Conservation (phyloP, 1,140 invertebrate species). For the Drosophila sturtevanti region DNA sequence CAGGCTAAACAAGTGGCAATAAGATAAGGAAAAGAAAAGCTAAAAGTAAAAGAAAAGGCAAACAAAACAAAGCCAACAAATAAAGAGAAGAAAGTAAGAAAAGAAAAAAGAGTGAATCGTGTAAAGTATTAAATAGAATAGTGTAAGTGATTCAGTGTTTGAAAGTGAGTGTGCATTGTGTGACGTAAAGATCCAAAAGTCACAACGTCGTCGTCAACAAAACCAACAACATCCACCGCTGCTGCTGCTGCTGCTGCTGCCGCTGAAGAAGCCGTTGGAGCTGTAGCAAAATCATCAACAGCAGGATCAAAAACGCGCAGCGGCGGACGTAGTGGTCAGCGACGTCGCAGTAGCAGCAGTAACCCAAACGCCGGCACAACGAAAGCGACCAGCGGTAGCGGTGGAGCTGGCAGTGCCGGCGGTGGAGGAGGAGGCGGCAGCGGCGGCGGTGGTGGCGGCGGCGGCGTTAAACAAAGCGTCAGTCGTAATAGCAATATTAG, state of each 20-base stretch:
- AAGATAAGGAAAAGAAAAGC: neutral
- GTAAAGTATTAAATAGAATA: slow-evolving; percentile 19
- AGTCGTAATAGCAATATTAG: slow-evolving; percentile 82
- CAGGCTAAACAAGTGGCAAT: slow-evolving; percentile 59
- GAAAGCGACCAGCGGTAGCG: slow-evolving; percentile 77
- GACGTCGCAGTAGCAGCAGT: slow-evolving; percentile 81
- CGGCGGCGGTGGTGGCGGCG: slow-evolving; percentile 55
- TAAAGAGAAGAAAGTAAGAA: slow-evolving; percentile 29
- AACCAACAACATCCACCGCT: slow-evolving; percentile 68
- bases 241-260: slow-evolving; percentile 64
- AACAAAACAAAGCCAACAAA: slow-evolving; percentile 15
- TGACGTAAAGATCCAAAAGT: slow-evolving; percentile 20
- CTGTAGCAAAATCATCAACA: slow-evolving; percentile 27
- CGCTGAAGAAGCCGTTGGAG: slow-evolving; percentile 31
- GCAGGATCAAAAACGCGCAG: slow-evolving; percentile 47
- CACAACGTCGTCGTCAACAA: slow-evolving; percentile 78
- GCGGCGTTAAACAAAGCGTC: slow-evolving; percentile 74
- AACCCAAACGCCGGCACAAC: slow-evolving; percentile 79
- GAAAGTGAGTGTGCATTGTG: slow-evolving; percentile 30
- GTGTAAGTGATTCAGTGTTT: slow-evolving; percentile 31
- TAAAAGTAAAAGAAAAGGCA: slow-evolving; percentile 30
- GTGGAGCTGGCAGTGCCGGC: slow-evolving; percentile 79
- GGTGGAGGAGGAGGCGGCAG: slow-evolving; percentile 62
- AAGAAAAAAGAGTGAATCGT: slow-evolving; percentile 46
- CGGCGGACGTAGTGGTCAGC: slow-evolving; percentile 70